Percentiles rank a stretch among this genome's conserved stretches.
Evolutionary conservation across 2,113 vertebrate genomes (phyloP).

Genomic region (Epinephelus lanceolatus): DNA sequence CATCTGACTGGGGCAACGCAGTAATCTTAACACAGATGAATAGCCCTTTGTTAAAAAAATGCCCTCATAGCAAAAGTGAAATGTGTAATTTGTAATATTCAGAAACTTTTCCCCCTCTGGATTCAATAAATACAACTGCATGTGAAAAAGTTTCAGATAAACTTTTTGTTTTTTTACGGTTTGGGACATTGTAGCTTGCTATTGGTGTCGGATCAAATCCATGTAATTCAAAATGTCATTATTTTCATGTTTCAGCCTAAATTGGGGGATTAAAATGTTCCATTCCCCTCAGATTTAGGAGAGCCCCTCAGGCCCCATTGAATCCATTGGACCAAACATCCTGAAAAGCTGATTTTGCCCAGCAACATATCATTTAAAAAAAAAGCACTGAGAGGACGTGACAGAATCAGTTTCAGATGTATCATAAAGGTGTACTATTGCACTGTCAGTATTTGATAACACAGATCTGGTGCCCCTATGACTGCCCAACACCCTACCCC

Average conservation of each 20-base stretch:
- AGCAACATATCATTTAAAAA: no score
- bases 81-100: conserved; percentile 9
- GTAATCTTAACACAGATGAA: conserved; percentile 53
- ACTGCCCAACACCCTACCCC: conserved; percentile 69
- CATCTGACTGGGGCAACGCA: conserved; percentile 39
- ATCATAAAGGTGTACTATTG: conserved; percentile 41
- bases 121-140: background rate
- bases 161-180: background rate
- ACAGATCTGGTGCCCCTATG: conserved; percentile 59
- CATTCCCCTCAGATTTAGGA: background rate
- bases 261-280: background rate
- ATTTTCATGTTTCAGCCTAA: background rate
- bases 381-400: background rate
- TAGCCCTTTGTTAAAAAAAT: conserved; percentile 46
- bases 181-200: background rate
- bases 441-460: conserved; percentile 26
- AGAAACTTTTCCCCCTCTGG: conserved; percentile 1
- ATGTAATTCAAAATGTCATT: background rate
- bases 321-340: background rate
- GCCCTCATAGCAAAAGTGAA: background rate
- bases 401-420: background rate
- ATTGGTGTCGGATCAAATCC: background rate
- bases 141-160: background rate
- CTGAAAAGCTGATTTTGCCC: background rate
- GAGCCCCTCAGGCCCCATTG: background rate